phyloP scores from a whole-genome alignment of 2,797 vertebrate species.

The Scolopax rusticola region DNA sequence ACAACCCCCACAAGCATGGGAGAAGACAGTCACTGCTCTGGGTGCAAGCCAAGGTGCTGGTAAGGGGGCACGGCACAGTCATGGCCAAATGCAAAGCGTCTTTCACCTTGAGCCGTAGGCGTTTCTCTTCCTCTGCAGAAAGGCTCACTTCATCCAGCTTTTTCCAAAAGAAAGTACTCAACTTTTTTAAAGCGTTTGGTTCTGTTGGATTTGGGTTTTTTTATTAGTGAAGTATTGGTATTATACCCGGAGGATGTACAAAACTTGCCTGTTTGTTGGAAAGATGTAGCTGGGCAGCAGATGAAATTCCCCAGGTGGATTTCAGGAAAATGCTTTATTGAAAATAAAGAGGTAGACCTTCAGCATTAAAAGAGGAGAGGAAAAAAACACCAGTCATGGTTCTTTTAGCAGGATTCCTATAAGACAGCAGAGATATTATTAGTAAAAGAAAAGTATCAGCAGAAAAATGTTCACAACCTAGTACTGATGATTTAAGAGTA shows the following conservation, averaged over 20 bases:
- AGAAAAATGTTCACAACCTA: slow-evolving; percentile 61
- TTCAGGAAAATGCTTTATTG: slow-evolving; percentile 8
- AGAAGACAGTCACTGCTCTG: background rate
- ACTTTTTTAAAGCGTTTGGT: background rate
- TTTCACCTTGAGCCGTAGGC: background rate
- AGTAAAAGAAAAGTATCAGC: slow-evolving; percentile 59
- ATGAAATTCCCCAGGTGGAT: background rate
- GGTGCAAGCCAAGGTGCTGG: fast-evolving
- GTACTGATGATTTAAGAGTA: slow-evolving; percentile 59
- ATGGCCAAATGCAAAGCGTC: background rate
- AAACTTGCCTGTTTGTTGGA: background rate
- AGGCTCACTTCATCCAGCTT: background rate
- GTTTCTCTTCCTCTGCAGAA: background rate
- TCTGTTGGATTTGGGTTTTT: background rate
- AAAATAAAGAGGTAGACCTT: slow-evolving; percentile 34
- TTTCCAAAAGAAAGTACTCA: background rate
- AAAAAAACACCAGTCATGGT: background rate
- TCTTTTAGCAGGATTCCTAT: slow-evolving; percentile 42
- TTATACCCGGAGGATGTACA: background rate
- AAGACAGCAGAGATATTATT: slow-evolving; percentile 55
- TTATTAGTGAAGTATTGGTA: background rate
- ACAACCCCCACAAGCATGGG: fast-evolving
- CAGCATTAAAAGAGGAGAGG: background rate
- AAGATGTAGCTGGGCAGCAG: background rate
- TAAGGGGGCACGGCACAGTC: fast-evolving